Base-by-base conservation (phyloP, 2,797 vertebrate genomes). In the Xenopus petersii region DNA sequence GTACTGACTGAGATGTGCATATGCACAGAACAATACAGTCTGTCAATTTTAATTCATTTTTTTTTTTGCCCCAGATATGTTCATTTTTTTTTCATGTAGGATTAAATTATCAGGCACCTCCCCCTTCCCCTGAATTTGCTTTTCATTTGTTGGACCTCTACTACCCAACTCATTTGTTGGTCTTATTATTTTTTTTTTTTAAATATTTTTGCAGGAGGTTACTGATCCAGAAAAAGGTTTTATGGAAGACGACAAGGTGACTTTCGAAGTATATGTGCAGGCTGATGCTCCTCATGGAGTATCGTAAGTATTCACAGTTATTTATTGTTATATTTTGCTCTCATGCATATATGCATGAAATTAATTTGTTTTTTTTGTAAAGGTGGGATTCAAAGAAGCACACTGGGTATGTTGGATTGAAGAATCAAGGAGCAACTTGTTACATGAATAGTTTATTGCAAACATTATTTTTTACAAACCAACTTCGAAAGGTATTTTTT, bases 301-400 rank as follows among this genome's bases (percentile, higher is more conserved):
- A 79, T 97, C 97, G 98, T 99, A 93, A 87, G 97, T 95, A 68
- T 56, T 55, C 13, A 56, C 15, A 30, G 26, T 30, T 30, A 26
- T 30, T 30, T 1, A 30, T 30, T 0, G 26, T 30, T 30, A 30
- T 30, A 6, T 12, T 51, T 51, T 51, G 15, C 15, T 51, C 3
- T 2, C 26, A 21, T 21, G 21, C 48, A 10, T 11, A 11, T 51
- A 51, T 51, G 11, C 15, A 5, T 51, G 3, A 10, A 51, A 12
- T 51, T 51, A 1, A 8, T 6, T 4, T 47, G 2, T 47, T 2
- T 78, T 33, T 81, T 0, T 56, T 83, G 84, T 87, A 10, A 81
- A 99, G 98, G 78, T 99, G 98, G 98, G 98, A 99, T 89, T 99
- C 98, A 1, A 99, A 99, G 93, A 99, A 99, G 88, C 97, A 99